phyloP scores from a whole-genome alignment of 2,888 invertebrate species.

The Sinodicranocentrus sp. region DNA sequence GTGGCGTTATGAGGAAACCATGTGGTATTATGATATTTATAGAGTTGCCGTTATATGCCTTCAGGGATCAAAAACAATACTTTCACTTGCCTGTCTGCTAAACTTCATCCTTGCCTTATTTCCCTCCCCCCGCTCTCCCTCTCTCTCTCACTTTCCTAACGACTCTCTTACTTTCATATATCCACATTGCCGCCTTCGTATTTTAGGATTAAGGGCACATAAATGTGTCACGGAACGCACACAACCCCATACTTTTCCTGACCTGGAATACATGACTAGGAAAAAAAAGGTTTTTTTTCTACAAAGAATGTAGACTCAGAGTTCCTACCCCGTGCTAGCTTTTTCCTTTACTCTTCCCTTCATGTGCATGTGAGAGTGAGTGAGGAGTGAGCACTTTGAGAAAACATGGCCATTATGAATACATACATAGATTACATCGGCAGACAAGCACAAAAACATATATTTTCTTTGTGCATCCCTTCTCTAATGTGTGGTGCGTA shows the following conservation, averaged over 20 bases:
- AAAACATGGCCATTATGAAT: conserved; percentile 22
- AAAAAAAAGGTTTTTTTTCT: too few species aligned
- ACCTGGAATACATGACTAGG: conserved; percentile 55
- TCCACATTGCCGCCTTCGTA: conserved; percentile 71
- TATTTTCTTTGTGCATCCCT: conserved; percentile 1
- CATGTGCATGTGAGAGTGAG: neutral
- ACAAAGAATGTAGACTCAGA: too few species aligned
- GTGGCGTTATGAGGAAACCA: conserved; percentile 5
- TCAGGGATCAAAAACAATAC: conserved; percentile 18
- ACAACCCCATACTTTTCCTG: conserved; percentile 73
- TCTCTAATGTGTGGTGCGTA: neutral
- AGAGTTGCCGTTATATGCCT: neutral
- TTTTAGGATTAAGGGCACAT: conserved; percentile 76
- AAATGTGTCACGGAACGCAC: conserved; percentile 76
- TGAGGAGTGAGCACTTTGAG: conserved; percentile 1
- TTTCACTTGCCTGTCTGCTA: neutral
- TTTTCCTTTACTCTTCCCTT: too few species aligned
- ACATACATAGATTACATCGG: conserved; percentile 23
- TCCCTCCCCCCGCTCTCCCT: neutral
- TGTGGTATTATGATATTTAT: neutral
- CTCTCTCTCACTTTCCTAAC: neutral
- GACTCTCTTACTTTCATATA: conserved; percentile 46
- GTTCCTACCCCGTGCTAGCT: too few species aligned
- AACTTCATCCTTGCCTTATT: neutral
- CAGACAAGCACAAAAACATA: conserved; percentile 27